Base-by-base conservation (phyloP, 1,140 invertebrate species). In the Pseudoatta argentina region DNA sequence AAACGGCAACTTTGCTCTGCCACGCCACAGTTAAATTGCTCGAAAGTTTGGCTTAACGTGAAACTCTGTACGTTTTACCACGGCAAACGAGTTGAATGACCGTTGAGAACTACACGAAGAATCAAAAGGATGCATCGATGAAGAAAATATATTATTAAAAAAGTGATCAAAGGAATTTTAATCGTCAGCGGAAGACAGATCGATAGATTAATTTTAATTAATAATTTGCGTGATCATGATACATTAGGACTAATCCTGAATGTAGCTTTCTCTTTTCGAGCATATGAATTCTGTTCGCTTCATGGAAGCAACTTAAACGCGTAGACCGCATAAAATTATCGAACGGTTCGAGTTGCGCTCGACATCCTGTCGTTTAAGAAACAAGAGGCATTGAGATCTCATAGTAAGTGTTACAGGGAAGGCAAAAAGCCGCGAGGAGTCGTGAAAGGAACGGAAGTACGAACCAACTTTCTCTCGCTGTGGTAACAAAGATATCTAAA, bases 401-500 rank as follows among this genome's bases (percentile, higher is more conserved):
- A 53, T 27, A 55, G 63, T 79, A 55, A 66, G 30, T 79, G 63
- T 69, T 69, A 61, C 67, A 21, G 71, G 59, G n/a, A 24, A 51
- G 18, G 21, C 21, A n/a, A 21, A 30, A 24, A 39, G 18, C 1
- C 21, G 66, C 51, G 12, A 82, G 24, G 79, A 59, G 21, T 71
- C 16, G 63, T 69, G 64, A 71, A 81, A 81, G 79, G 67, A 57
- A 24, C 78, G 78, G 34, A 82, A 59, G 39, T 73, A 67, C 61
- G 51, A 27, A 14, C 8, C 14, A 21, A 81, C 78, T 81, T 81
- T 81, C 78, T 81, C 78, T 57, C 66, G 21, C 34, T 21, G 78
- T 30, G 48, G 66, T 81, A 57, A 81, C 77, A 81, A 81, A 81
- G 78, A 57, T 53, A 72, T 39, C 21, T 55, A 69, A 53, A 51